Conservation (phyloP, 1,140 invertebrate species). For the Lineus longissimus region DNA sequence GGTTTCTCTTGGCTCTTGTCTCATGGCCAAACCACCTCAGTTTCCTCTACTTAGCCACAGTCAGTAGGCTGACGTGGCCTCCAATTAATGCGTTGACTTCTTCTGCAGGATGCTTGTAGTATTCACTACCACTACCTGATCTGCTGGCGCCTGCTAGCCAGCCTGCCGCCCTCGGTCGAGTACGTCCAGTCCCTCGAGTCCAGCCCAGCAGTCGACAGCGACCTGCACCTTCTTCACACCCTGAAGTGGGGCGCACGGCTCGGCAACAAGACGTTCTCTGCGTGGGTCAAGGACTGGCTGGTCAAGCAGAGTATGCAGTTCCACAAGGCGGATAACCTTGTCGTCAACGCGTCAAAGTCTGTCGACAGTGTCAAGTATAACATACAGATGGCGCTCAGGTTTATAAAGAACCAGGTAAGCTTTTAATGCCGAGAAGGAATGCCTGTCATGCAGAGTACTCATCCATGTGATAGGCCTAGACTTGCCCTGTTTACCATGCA, state of each 20-base stretch:
- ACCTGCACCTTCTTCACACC: constrained; percentile 64
- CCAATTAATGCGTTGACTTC: neutral
- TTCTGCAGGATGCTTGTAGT: constrained; percentile 68
- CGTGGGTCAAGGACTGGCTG: constrained; percentile 73
- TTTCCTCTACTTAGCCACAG: too few relatives aligned
- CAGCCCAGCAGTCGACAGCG: constrained; percentile 56
- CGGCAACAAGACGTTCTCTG: constrained; percentile 68
- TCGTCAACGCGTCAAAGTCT: constrained; percentile 66
- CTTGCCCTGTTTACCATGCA: too few relatives aligned
- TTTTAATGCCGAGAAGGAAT: neutral
- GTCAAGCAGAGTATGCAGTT: constrained; percentile 85
- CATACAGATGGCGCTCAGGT: constrained; percentile 64
- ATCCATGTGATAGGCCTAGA: too few relatives aligned
- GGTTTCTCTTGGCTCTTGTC: too few relatives aligned
- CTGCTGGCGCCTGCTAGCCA: constrained; percentile 74
- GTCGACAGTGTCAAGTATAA: constrained; percentile 68
- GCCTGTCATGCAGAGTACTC: neutral
- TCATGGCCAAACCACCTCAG: too few relatives aligned
- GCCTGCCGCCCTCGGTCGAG: constrained; percentile 80
- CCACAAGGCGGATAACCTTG: constrained; percentile 72
- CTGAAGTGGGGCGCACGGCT: constrained; percentile 72
- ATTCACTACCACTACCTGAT: constrained; percentile 88
- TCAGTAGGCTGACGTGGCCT: too few relatives aligned
- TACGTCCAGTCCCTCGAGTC: constrained; percentile 76
- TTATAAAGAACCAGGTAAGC: constrained; percentile 43